Evolutionary conservation across 2,797 vertebrate genomes (phyloP), one percentile per base, ranked within the genome.

Genomic region (Pseudocheirus occidentalis): DNA sequence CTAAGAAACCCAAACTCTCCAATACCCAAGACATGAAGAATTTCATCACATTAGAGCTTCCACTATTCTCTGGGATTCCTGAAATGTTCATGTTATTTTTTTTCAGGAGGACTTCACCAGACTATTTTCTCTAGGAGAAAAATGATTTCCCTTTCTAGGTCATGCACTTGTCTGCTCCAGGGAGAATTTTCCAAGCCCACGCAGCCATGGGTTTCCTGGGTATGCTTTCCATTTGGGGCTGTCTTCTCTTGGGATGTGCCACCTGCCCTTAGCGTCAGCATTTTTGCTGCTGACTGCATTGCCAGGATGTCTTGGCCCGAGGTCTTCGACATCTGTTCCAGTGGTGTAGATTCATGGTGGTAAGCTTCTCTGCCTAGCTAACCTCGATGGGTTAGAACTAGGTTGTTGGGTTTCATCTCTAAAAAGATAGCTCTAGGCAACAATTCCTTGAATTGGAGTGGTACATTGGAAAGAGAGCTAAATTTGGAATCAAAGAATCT

Each of bases 71-170:
- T 27, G 24, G 21, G 24, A 87, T 87, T 87, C 73, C 73, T 87
- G 73, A 87, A 87, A 87, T 50, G 40, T 87, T 87, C 40, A 87
- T 87, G 66, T 81, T 81, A 81, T 46, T 81, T 87, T 87, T 73
- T 87, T 87, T 87, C 40, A 46, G 73, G 73, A 50, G 73, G 50
- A 46, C 9, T 87, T 87, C 73, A 87, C 73, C 24, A 87, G 73
- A 87, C 40, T 87, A 87, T 87, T 87, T 87, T 87, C 40, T 87
- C 73, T 87, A 87, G 73, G 73, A 87, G 73, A 87, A 87, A 87
- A 87, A 87, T 87, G 40, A 87, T 87, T 87, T 87, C 73, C n/a
- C 73, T 87, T 87, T 87, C 40, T 87, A 50, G 40, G 73, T 87
- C 73, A 87, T 87, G 40, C 40, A 87, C 73, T 87, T 87, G 73